phyloP scores from a whole-genome alignment of 2,888 invertebrate species.

The Chironomus tentans region DNA sequence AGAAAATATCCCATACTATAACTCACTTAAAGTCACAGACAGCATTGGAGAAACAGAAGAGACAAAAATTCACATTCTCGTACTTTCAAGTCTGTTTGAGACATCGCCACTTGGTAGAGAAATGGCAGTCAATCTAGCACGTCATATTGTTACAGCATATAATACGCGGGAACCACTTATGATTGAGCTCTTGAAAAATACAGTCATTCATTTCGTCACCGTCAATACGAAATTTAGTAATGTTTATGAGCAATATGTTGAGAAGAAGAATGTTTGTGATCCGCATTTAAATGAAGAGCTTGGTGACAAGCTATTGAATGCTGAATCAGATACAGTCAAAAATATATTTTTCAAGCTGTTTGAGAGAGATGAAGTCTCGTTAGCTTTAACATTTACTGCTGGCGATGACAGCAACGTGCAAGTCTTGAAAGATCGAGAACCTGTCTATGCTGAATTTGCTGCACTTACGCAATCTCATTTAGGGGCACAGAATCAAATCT shows the following conservation, averaged over 20 bases:
- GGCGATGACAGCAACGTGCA: conserved; percentile 42
- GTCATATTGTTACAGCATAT: conserved; percentile 69
- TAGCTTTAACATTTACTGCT: conserved; percentile 63
- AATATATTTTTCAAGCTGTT: conserved; percentile 55
- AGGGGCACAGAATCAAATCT: conserved; percentile 28
- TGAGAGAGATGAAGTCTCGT: conserved; percentile 56
- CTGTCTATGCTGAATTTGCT: conserved; percentile 28
- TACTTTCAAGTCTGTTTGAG: conserved; percentile 75
- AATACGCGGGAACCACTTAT: conserved; percentile 57
- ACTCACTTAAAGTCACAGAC: conserved; percentile 62
- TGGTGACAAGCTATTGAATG: conserved; percentile 52
- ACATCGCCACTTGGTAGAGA: conserved; percentile 80
- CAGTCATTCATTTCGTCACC: conserved; percentile 74
- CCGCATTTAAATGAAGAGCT: conserved; percentile 47
- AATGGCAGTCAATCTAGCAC: conserved; percentile 67
- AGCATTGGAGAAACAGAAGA: conserved; percentile 64
- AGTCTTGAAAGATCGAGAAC: conserved; percentile 9
- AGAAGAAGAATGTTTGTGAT: conserved; percentile 40
- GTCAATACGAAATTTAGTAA: conserved; percentile 36
- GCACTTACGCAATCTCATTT: conserved; percentile 33
- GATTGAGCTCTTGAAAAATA: conserved; percentile 53
- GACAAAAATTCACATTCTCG: conserved; percentile 68
- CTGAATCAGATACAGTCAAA: conserved; percentile 34
- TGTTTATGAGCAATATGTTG: conserved; percentile 34
- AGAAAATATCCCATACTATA: conserved; percentile 57